Percentiles rank a stretch among this genome's conserved stretches.
These are phyloP conservation scores for Dolomedes plantarius DNA, from an alignment of 2,888 invertebrate genomes.

Conservation along the genomic window DNA sequence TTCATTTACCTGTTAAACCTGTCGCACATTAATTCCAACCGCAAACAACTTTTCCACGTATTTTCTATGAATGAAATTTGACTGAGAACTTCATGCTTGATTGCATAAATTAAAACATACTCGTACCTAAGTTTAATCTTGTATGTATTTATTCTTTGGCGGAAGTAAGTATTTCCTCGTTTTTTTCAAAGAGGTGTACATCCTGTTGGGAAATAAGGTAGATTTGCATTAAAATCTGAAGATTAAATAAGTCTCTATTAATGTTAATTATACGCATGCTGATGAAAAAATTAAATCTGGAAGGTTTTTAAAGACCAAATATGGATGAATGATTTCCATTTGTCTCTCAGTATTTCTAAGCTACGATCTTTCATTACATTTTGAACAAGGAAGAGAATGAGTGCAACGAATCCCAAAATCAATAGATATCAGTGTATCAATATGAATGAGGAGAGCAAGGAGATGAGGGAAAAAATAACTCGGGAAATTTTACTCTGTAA, in stretches of 20 bases:
- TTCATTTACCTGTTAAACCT: too few species aligned
- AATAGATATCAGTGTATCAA: slow-evolving; percentile 63
- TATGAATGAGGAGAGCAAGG: slow-evolving; percentile 44
- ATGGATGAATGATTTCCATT: slow-evolving; percentile 24
- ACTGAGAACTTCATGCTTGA: too few species aligned
- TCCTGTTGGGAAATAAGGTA: not conserved
- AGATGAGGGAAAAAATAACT: slow-evolving; percentile 23
- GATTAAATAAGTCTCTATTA: not conserved
- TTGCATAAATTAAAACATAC: too few species aligned
- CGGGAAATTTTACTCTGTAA: slow-evolving; percentile 45
- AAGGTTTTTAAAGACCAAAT: slow-evolving; percentile 42
- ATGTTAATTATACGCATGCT: not conserved
- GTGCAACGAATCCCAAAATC: slow-evolving; percentile 43
- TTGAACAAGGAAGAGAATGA: slow-evolving; percentile 17
- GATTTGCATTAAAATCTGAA: not conserved
- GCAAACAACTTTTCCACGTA: too few species aligned
- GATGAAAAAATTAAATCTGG: not conserved
- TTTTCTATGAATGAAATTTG: too few species aligned
- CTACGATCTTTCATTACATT: slow-evolving; percentile 13
- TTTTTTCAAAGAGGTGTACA: not conserved
- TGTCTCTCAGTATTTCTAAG: not conserved
- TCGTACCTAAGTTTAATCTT: too few species aligned
- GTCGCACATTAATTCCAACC: too few species aligned
- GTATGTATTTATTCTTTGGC: too few species aligned
- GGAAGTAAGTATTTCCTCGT: too few species aligned